Evolutionary conservation across 2,113 vertebrate species (phyloP), one percentile per base, ranked within the genome.

Genomic region (Lophius piscatorius): DNA sequence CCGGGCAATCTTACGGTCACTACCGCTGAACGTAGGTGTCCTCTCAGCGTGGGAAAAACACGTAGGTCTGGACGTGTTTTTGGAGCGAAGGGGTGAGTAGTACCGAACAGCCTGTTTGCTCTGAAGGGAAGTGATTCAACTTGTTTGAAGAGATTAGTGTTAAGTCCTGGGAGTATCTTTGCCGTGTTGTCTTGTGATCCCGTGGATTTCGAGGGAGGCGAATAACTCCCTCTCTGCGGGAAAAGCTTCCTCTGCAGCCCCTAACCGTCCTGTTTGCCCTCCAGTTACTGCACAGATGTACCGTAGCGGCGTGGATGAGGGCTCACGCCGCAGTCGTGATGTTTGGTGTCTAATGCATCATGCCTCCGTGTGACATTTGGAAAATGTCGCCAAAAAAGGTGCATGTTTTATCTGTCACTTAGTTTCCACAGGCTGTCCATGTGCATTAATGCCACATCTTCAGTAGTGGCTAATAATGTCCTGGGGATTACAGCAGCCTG

Each of bases 91-190:
- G 22, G 82, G 87, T 85, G 80, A 87, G 85, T 64, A 39, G 46
- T 33, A 74, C 70, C 40, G 29, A 23, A 21, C 55, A 35, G 28
- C 44, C 54, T n/a, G 57, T 62, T 54, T 48, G 70, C 68, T 81
- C 67, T 72, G 69, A 31, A 47, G 65, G 62, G 74, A 82, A 86
- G 77, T 83, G 81, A 83, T 74, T 73, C 62, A 91, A 91, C 91
- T 90, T 89, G 89, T 90, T 83, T 79, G 65, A 85, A 64, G 72
- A 75, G 82, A 91, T 91, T 84, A 87, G 71, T 67, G 85, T 77
- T 88, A 87, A 87, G 49, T 83, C 84, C 56, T 48, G 26, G 55
- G 74, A 86, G 71, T 76, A 89, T 90, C 85, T 91, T 90, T 91
- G 83, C 57, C 51, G 52, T 61, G 61, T 65, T 74, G 48, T 79